A percentile compares a stretch with the other conserved stretches of the same genome.
Evolutionary conservation across 2,888 invertebrate genomes (phyloP).

Genomic region (Acronicta psi): DNA sequence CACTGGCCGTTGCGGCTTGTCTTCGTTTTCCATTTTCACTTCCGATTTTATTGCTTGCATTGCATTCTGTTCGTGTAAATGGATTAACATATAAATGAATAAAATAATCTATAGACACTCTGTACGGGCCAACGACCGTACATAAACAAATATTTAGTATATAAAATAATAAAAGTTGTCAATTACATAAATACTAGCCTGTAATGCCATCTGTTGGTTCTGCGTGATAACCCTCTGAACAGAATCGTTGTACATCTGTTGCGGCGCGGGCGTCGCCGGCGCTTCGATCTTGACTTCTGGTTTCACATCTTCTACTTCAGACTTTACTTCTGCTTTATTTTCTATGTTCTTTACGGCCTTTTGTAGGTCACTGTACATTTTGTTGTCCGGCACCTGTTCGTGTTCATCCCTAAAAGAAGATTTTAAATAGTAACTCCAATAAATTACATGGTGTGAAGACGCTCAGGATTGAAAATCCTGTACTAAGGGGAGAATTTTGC

Average conservation of each 20-base stretch:
- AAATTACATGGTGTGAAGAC: too few relatives aligned
- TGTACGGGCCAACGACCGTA: too few relatives aligned
- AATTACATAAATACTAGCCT: constrained; percentile 63
- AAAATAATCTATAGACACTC: too few relatives aligned
- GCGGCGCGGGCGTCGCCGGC: constrained; percentile 52
- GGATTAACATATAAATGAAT: too few relatives aligned
- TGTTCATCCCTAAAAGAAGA: constrained; percentile 70
- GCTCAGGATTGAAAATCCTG: too few relatives aligned
- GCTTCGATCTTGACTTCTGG: constrained; percentile 71
- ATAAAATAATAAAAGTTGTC: too few relatives aligned
- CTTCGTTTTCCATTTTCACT: constrained; percentile 79
- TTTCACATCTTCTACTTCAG: constrained; percentile 73
- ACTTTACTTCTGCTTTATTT: constrained; percentile 70
- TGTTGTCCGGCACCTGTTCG: constrained; percentile 74
- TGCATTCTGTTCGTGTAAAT: constrained; percentile 62
- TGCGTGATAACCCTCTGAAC: constrained; percentile 76
- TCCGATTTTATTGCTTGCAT: constrained; percentile 83
- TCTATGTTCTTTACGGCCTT: constrained; percentile 82
- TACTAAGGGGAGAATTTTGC: too few relatives aligned
- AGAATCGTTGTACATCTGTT: constrained; percentile 73
- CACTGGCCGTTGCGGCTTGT: constrained; percentile 67
- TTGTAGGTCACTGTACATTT: constrained; percentile 79
- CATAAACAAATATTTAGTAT: too few relatives aligned
- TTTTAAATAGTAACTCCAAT: background rate
- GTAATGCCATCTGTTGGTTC: constrained; percentile 78